Conservation (phyloP, 2,797 vertebrate genomes). For the Anniella stebbinsi region DNA sequence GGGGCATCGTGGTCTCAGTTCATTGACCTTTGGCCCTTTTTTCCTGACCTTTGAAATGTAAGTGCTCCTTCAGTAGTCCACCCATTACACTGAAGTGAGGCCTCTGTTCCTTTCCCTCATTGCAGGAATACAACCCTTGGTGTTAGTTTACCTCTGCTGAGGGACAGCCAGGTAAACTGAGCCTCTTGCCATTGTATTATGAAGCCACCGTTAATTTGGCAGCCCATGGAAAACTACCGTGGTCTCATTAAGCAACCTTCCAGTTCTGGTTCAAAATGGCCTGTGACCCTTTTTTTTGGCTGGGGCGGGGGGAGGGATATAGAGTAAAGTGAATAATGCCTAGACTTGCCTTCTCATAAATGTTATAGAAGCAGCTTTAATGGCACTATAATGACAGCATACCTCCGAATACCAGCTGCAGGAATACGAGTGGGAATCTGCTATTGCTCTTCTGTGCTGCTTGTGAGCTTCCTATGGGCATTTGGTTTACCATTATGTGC, state of each 20-base stretch:
- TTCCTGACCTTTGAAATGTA: background rate
- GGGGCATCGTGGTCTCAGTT: background rate
- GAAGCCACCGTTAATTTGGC: background rate
- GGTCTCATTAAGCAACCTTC: background rate
- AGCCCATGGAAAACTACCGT: background rate
- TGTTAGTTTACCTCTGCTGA: conserved; percentile 5
- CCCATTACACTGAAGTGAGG: background rate
- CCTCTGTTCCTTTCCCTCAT: background rate
- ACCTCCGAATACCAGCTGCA: background rate
- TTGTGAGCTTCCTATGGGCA: too few species aligned
- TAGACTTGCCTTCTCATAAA: background rate
- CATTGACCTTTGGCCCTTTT: background rate
- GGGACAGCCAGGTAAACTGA: background rate
- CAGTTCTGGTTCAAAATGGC: background rate
- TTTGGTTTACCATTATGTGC: too few species aligned
- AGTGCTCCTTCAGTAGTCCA: background rate
- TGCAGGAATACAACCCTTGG: background rate
- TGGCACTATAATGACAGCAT: background rate
- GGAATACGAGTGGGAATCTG: background rate
- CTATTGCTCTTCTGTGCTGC: too few species aligned
- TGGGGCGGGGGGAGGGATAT: background rate
- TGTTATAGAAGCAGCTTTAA: background rate
- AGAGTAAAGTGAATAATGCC: background rate
- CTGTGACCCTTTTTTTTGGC: background rate
- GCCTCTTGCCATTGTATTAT: background rate